Percentiles rank a stretch among this genome's conserved stretches.
phyloP scores from a whole-genome alignment of 2,797 vertebrate species.

The Sebastes taczanowskii region DNA sequence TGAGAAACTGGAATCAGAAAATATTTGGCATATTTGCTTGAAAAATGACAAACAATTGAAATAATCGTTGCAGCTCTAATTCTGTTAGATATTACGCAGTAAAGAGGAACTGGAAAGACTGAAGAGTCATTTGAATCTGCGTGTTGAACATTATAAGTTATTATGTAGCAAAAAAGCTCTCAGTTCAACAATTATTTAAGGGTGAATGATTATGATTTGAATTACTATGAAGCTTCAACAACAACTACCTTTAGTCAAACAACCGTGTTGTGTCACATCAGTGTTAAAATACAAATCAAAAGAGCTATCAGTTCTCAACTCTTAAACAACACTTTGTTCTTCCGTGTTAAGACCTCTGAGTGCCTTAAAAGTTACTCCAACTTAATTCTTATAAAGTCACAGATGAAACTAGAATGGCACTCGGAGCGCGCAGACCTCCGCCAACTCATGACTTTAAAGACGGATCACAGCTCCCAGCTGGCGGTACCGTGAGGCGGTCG shows the following conservation, averaged over 20 bases:
- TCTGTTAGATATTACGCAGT: background rate
- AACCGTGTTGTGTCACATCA: background rate
- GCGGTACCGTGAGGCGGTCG: no score
- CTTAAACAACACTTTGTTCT: background rate
- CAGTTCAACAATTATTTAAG: background rate
- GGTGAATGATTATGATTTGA: background rate
- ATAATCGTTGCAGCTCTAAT: background rate
- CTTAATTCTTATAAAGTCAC: background rate
- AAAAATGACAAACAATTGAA: background rate
- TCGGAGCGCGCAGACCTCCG: no score
- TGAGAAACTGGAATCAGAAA: background rate
- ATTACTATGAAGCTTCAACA: background rate
- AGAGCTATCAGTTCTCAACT: background rate
- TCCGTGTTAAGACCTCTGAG: background rate
- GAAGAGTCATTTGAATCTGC: background rate
- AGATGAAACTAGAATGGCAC: background rate
- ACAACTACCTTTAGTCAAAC: background rate
- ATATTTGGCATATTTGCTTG: background rate
- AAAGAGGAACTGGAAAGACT: background rate
- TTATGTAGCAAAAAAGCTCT: background rate
- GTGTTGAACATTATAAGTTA: background rate
- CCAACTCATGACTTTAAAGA: no score
- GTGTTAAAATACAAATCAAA: background rate
- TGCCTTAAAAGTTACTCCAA: background rate
- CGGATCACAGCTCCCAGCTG: no score